phyloP scores from a whole-genome alignment of 2,113 vertebrate genomes.

The Orthonyx spaldingii region DNA sequence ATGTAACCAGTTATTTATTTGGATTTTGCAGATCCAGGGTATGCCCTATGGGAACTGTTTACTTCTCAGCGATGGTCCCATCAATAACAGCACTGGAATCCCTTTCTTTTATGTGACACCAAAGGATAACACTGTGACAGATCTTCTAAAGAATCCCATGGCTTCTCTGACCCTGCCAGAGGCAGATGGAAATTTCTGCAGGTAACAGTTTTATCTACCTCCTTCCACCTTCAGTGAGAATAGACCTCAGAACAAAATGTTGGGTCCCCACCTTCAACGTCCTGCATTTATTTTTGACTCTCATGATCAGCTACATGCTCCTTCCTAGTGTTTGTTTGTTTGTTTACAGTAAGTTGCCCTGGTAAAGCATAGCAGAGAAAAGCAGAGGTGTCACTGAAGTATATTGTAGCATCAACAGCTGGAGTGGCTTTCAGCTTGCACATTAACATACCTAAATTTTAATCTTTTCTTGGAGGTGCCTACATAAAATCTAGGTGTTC shows the following conservation, averaged over 20 bases:
- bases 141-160: constrained; percentile 78
- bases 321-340: background rate
- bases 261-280: background rate
- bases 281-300: background rate
- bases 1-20: background rate
- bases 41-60: constrained; percentile 87
- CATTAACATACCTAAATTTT: background rate
- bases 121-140: constrained; percentile 77
- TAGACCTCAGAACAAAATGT: background rate
- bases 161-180: constrained; percentile 84
- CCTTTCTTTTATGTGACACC: constrained; percentile 85
- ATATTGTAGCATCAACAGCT: background rate
- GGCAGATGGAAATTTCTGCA: constrained; percentile 83
- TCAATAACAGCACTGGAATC: constrained; percentile 85
- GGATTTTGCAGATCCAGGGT: constrained; percentile 79
- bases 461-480: background rate
- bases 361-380: background rate
- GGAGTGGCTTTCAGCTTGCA: background rate
- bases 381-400: background rate
- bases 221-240: background rate
- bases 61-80: constrained; percentile 82
- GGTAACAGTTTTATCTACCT: constrained; percentile 59
- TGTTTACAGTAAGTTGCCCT: background rate
- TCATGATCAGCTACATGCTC: background rate
- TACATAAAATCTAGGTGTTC: background rate